Conservation (phyloP, 2,797 vertebrate genomes). For the Nyctalus aviator region DNA sequence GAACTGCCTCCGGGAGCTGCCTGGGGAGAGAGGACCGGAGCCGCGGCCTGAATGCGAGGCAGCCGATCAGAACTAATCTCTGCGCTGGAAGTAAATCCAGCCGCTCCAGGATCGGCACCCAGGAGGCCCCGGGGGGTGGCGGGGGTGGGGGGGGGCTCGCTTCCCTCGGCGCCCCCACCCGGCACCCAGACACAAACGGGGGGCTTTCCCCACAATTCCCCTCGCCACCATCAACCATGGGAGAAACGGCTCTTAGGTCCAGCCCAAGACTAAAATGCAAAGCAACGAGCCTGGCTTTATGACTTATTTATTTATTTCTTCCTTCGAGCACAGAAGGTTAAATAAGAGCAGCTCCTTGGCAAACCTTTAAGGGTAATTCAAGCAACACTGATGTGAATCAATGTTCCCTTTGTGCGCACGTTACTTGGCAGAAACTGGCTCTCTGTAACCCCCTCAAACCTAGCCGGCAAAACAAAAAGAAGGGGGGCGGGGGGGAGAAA, state of each 20-base stretch:
- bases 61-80: constrained; percentile 62
- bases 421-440: constrained; percentile 98
- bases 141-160: fast-evolving
- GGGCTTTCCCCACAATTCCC: neutral
- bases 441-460: constrained; percentile 96
- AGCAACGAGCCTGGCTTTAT: constrained; percentile 82
- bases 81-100: neutral
- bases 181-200: neutral
- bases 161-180: neutral
- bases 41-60: neutral
- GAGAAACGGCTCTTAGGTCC: constrained; percentile 80
- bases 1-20: neutral
- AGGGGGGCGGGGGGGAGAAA: constrained; percentile 78
- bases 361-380: constrained; percentile 96
- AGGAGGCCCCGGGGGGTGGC: fast-evolving
- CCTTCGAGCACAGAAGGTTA: constrained; percentile 90
- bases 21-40: neutral
- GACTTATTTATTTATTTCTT: constrained; percentile 88
- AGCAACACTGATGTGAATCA: constrained; percentile 98
- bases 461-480: constrained; percentile 93
- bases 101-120: neutral
- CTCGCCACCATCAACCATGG: constrained; percentile 49
- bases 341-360: constrained; percentile 95
- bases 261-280: constrained; percentile 54
- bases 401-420: constrained; percentile 96